Evolutionary conservation across 2,113 vertebrate species (phyloP).

Genomic region (Notiomystis cincta): DNA sequence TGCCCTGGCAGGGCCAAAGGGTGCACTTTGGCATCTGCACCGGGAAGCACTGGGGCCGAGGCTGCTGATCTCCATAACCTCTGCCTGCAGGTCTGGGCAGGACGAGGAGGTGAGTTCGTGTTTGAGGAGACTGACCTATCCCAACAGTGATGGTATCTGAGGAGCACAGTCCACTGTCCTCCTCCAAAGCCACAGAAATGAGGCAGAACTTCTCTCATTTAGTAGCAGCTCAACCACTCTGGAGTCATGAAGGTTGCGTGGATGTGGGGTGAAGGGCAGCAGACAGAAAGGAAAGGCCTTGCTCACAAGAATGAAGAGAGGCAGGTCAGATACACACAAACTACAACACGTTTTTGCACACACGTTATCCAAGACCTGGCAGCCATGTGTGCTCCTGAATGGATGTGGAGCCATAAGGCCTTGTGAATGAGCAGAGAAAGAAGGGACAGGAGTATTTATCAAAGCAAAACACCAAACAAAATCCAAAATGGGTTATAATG

Average conservation of each 20-base stretch:
- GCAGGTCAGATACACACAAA: neutral
- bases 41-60: accelerated
- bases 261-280: neutral
- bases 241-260: neutral
- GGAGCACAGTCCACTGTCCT: neutral
- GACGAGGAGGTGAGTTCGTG: neutral
- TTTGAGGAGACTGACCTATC: neutral
- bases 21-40: neutral
- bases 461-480: neutral
- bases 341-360: neutral
- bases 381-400: neutral
- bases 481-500: neutral
- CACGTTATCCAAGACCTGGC: neutral
- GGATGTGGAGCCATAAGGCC: neutral
- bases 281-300: neutral
- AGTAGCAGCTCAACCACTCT: accelerated
- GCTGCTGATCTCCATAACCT: neutral
- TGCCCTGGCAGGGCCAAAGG: neutral
- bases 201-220: neutral
- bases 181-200: neutral
- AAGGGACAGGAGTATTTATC: neutral
- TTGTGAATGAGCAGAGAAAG: neutral
- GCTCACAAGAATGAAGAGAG: neutral
- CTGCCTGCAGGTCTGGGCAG: neutral
- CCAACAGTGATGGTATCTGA: neutral